Conservation (phyloP, 2,797 vertebrate species). For the Gallirallus australis region DNA sequence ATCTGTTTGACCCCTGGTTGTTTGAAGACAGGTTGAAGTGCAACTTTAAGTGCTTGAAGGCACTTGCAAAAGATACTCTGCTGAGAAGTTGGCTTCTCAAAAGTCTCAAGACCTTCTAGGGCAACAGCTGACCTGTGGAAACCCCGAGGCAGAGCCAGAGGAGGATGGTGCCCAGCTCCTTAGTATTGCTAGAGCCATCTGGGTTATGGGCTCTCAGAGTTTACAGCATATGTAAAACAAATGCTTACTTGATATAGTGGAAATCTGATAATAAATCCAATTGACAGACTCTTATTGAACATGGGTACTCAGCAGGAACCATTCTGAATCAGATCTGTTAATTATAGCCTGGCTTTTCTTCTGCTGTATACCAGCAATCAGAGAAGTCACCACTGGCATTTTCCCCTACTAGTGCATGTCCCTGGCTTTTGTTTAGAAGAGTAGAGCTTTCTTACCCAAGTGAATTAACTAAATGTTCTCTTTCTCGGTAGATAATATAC, state of each 20-base stretch:
- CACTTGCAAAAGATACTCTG: neutral
- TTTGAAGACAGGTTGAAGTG: neutral
- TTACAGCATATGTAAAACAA: neutral
- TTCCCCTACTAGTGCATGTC: neutral
- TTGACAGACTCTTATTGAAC: neutral
- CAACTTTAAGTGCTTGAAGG: too few species aligned
- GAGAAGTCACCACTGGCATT: neutral
- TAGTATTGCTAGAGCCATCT: neutral
- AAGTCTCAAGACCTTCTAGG: neutral
- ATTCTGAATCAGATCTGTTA: slow-evolving; percentile 5
- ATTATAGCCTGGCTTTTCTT: neutral
- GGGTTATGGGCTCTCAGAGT: accelerated
- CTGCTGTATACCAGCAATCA: neutral
- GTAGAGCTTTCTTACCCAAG: neutral
- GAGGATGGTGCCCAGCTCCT: neutral
- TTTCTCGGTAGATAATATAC: neutral
- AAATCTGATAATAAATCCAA: neutral
- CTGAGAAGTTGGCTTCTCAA: neutral
- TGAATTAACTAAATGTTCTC: neutral
- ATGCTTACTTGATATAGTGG: neutral
- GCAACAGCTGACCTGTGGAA: neutral
- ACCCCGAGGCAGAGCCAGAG: neutral
- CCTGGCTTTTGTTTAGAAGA: neutral
- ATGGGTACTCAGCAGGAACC: neutral
- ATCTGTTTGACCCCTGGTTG: neutral